A percentile compares a stretch with the other conserved stretches of the same genome.
Conservation (phyloP, 1,140 invertebrate species). For the Pachypeltis micranthus region DNA sequence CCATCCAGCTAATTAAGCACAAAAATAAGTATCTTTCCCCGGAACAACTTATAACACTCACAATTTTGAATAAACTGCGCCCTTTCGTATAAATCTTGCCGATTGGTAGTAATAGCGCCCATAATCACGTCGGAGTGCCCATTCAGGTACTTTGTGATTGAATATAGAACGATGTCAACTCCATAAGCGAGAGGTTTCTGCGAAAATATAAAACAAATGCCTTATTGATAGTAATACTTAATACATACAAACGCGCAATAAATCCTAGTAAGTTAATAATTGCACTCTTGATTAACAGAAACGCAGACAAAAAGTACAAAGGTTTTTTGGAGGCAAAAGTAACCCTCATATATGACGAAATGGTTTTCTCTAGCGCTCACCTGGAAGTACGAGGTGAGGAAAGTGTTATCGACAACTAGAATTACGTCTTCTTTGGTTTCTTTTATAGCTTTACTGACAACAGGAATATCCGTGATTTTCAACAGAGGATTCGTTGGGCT, state of each 20-base stretch:
- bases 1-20: too few species aligned
- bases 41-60: conserved; percentile 36
- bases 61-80: conserved; percentile 83
- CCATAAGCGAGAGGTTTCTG: conserved; percentile 78
- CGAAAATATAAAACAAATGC: conserved; percentile 26
- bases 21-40: conserved; percentile 14
- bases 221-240: background rate
- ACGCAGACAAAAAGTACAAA: background rate
- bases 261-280: background rate
- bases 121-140: conserved; percentile 96
- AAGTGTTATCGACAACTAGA: conserved; percentile 93
- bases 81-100: conserved; percentile 55
- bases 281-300: background rate
- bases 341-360: too few species aligned
- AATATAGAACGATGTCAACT: conserved; percentile 86
- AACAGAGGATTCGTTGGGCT: conserved; percentile 94
- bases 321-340: too few species aligned
- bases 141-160: conserved; percentile 96
- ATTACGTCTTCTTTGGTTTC: conserved; percentile 52
- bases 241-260: conserved; percentile 6
- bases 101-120: conserved; percentile 72
- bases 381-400: conserved; percentile 91
- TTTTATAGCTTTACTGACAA: conserved; percentile 51
- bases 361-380: too few species aligned
- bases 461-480: conserved; percentile 81